phyloP scores from a whole-genome alignment of 2,888 invertebrate genomes.

The Iphiclides podalirius region DNA sequence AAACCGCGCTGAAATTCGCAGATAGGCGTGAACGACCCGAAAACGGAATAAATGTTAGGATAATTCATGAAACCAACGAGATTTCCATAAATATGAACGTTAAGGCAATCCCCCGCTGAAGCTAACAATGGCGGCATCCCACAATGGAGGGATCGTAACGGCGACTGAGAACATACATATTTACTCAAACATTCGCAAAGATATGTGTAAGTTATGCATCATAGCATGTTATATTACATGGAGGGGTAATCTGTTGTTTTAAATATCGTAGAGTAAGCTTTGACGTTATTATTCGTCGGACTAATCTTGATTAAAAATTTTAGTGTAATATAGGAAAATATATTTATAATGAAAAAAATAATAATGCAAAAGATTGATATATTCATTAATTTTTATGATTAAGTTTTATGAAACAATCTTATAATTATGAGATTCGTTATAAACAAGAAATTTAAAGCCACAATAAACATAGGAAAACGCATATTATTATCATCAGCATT shows the following conservation, averaged over 20 bases:
- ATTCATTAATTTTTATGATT: no score
- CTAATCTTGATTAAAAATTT: neutral
- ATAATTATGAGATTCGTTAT: no score
- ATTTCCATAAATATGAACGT: constrained; percentile 17
- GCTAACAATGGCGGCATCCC: neutral
- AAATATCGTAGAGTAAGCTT: no score
- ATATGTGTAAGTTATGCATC: neutral
- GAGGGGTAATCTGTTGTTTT: no score
- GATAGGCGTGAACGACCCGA: neutral
- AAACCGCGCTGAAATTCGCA: constrained; percentile 1
- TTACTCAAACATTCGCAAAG: neutral
- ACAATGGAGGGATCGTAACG: constrained; percentile 1
- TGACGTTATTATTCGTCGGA: no score
- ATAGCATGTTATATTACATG: no score
- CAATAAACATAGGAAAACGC: no score
- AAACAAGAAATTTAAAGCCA: no score
- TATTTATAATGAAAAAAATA: no score
- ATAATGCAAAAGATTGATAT: no score
- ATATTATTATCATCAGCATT: no score
- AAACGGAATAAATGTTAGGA: constrained; percentile 12
- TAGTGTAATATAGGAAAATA: neutral
- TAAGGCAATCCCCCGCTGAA: neutral
- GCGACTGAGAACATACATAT: neutral
- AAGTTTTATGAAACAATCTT: no score
- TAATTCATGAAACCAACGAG: neutral